A percentile compares a stretch with the other conserved stretches of the same genome.
These are phyloP conservation scores for Cyclura pinguis DNA, from an alignment of 2,797 vertebrate species.

Conservation along the genomic window DNA sequence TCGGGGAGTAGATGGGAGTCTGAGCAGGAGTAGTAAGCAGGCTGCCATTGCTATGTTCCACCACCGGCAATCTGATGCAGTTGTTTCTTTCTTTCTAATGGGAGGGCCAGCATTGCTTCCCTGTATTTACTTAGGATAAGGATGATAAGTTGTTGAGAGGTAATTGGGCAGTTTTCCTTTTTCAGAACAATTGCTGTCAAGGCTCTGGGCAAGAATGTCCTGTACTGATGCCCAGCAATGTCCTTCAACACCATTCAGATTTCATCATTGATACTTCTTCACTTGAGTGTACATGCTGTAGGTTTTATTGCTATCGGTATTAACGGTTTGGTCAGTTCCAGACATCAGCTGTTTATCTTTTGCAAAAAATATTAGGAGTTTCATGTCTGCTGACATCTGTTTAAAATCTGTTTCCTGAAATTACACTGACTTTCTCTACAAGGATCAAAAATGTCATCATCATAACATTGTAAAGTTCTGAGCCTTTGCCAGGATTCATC, in stretches of 20 bases:
- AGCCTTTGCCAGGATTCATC: too few species aligned
- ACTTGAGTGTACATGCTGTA: not conserved
- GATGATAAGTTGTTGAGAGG: not conserved
- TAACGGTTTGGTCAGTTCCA: not conserved
- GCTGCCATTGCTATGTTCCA: not conserved
- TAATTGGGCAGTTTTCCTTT: not conserved
- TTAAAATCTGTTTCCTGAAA: not conserved
- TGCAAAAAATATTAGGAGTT: not conserved
- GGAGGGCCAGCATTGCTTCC: not conserved
- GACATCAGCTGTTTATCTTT: not conserved
- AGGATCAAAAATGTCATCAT: not conserved
- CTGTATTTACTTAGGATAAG: not conserved
- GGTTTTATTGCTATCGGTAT: not conserved
- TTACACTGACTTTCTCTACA: too few species aligned
- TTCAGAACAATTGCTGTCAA: not conserved
- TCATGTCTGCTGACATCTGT: not conserved
- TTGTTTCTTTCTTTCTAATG: too few species aligned
- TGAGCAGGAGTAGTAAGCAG: not conserved
- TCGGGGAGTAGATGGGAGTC: not conserved
- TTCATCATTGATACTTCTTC: not conserved
- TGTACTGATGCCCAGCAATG: not conserved
- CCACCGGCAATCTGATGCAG: not conserved
- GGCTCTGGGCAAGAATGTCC: not conserved
- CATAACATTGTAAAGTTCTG: too few species aligned
- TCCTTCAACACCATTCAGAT: not conserved